Evolutionary conservation across 2,888 invertebrate genomes (phyloP).

Genomic region (Prosopocoilus inquinatus): DNA sequence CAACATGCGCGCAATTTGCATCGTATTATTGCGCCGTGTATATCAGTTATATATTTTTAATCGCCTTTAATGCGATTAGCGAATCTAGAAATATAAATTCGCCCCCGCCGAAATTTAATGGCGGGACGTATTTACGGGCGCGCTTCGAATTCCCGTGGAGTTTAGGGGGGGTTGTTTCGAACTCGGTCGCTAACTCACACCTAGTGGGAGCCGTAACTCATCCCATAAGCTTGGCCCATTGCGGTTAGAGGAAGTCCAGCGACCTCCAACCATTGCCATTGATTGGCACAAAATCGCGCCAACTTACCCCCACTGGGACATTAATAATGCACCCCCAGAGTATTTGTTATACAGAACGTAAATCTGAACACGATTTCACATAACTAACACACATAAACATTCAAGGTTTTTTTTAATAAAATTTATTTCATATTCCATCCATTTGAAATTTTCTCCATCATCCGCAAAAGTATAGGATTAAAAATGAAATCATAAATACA

Average conservation of each 20-base stretch:
- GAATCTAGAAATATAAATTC: constrained; percentile 4
- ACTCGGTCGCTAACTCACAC: constrained; percentile 11
- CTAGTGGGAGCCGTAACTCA: constrained; percentile 43
- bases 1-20: constrained; percentile 35
- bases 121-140: not conserved
- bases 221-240: constrained; percentile 40
- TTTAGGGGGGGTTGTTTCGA: constrained; percentile 3
- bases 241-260: constrained; percentile 32
- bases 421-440: too few relatives aligned
- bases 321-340: constrained; percentile 48
- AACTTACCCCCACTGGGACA: constrained; percentile 45
- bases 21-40: constrained; percentile 27
- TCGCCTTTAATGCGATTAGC: constrained; percentile 26
- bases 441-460: too few relatives aligned
- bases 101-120: not conserved
- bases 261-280: constrained; percentile 40
- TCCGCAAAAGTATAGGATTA: too few relatives aligned
- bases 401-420: not conserved
- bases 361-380: constrained; percentile 15
- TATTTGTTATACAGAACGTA: constrained; percentile 42
- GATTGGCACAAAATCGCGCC: constrained; percentile 50
- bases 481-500: too few relatives aligned
- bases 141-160: not conserved
- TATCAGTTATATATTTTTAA: constrained; percentile 30
- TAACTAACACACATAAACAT: constrained; percentile 8